A percentile compares a stretch with the other conserved stretches of the same genome.
Evolutionary conservation across 1,140 invertebrate species (phyloP).

Genomic region (Dendroctonus ponderosae): DNA sequence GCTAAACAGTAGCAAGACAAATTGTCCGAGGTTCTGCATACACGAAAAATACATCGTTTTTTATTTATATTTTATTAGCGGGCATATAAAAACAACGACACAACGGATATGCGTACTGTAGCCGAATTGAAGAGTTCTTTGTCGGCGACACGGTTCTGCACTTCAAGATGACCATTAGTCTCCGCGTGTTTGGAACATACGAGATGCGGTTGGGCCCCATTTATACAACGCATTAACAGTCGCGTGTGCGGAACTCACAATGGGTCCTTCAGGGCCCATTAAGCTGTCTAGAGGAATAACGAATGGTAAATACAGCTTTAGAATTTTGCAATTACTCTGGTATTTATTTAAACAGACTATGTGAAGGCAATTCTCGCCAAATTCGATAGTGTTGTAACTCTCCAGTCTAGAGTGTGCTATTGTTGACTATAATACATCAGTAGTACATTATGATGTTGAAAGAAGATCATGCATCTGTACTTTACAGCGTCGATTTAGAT

Average conservation of each 20-base stretch:
- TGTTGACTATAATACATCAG: too few relatives aligned
- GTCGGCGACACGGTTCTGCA: conserved; percentile 26
- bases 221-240: conserved; percentile 32
- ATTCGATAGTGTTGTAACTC: too few relatives aligned
- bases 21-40: too few relatives aligned
- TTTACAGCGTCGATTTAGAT: too few relatives aligned
- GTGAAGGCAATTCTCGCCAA: not conserved
- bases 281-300: conserved; percentile 27
- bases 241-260: conserved; percentile 27
- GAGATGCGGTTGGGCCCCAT: conserved; percentile 27
- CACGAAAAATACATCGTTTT: not conserved
- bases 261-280: conserved; percentile 23
- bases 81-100: not conserved
- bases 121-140: conserved; percentile 17
- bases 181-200: conserved; percentile 20
- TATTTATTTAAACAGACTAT: conserved; percentile 5
- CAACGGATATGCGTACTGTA: conserved; percentile 2
- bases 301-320: conserved; percentile 27
- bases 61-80: conserved; percentile 12
- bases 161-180: conserved; percentile 29
- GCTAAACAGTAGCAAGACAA: too few relatives aligned
- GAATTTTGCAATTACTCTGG: conserved; percentile 12
- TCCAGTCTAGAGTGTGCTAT: too few relatives aligned
- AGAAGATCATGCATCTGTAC: too few relatives aligned
- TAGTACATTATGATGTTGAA: too few relatives aligned